Base-by-base conservation (phyloP, 2,888 invertebrate genomes). In the Oxystoma pomonae region DNA sequence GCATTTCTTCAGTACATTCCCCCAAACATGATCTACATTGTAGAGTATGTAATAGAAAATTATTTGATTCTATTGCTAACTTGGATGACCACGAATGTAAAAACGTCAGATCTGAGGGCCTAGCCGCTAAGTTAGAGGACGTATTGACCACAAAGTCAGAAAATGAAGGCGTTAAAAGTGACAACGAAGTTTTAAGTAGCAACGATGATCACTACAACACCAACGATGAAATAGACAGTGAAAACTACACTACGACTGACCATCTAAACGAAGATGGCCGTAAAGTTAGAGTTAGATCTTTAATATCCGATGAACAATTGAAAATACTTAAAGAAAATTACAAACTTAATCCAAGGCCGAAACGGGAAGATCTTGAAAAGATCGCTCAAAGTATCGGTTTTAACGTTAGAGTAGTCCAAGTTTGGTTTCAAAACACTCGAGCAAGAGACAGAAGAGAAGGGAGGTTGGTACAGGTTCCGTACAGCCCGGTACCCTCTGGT, bases 391-490 rank as follows among this genome's bases (percentile, higher is more conserved):
- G 84, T 65, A 84, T 90, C 53, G 89, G 89, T 60, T 87, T 90
- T 72, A 90, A 90, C 62, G 88, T 90, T 53, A 83, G 93, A 63
- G 92, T 93, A 1, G 91, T 92, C 1, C 90, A 96, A 83, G 97
- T 96, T 3, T 97, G 97, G 96, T 97, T 97, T 78, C 97, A 97
- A 82, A 97, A 97, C 79, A 94, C 93, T 69, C 86, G 96, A 68
- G 96, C 96, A 0, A 85, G 95, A 60, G 94, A 94, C 75, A 86
- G 95, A 57, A 86, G 94, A 59, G 88, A 88, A 75, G 85, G 85
- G 5, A 76, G 84, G 56, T 73, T 83, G 56, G 81, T 84, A 64
- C 81, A 81, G 67, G 80, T 81, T 57, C 81, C 82, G 52, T 81
- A 79, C 69, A 78, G 77, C 65, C 80, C 81, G 1, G 71, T 76